These are phyloP conservation scores for Trichosurus vulpecula DNA, from an alignment of 2,797 vertebrate genomes.

Conservation along the genomic window DNA sequence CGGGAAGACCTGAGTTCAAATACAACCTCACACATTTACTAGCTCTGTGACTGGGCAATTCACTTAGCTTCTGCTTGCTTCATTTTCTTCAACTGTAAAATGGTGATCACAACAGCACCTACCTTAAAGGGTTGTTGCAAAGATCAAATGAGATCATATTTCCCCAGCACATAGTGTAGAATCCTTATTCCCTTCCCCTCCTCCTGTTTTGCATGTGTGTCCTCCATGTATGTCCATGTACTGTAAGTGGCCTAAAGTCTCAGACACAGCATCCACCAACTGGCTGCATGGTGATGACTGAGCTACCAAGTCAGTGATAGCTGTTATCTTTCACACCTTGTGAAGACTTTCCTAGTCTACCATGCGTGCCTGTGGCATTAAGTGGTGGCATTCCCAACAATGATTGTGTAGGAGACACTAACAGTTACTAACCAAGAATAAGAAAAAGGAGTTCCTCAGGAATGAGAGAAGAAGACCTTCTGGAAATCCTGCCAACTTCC, in stretches of 20 bases:
- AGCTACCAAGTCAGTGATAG: background rate
- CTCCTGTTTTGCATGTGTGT: background rate
- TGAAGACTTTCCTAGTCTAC: background rate
- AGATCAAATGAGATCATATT: background rate
- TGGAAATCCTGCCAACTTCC: background rate
- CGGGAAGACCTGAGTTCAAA: background rate
- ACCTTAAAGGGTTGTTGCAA: background rate
- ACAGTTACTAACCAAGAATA: background rate
- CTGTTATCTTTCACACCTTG: background rate
- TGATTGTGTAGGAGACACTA: background rate
- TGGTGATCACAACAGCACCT: background rate
- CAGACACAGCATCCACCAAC: background rate
- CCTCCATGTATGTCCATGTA: background rate
- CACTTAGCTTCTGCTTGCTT: background rate
- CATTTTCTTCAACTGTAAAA: background rate
- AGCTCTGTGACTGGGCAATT: background rate
- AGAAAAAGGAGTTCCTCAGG: background rate
- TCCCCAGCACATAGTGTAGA: background rate
- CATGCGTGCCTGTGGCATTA: background rate
- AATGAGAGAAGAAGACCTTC: background rate
- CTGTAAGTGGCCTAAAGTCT: background rate
- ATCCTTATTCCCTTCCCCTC: background rate
- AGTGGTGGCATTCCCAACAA: background rate
- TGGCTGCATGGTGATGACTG: no score
- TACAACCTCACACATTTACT: background rate